Base-by-base conservation (phyloP, 2,113 vertebrate species). In the Pavo muticus region DNA sequence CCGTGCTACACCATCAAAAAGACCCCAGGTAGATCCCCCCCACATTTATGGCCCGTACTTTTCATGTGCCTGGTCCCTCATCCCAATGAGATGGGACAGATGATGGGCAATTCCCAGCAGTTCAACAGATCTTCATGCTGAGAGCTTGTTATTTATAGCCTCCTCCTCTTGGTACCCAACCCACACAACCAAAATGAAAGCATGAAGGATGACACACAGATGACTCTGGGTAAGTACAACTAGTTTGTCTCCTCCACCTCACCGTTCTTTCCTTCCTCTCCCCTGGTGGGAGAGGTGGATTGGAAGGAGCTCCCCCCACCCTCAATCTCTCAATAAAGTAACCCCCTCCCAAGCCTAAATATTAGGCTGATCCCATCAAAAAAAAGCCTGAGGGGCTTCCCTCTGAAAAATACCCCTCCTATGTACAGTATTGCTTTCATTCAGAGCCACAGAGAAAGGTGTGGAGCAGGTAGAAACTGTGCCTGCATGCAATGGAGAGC, bases 371-470 rank as follows among this genome's bases (percentile, higher is more conserved):
- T 54, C 47, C 75, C 75, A 83, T 83, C 91, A 93, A 95, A 35
- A 87, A 71, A 21, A 89, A 93, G 56, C 63, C 88, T 2, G 0
- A 84, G 44, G 64, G 64, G 57, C 92, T 69, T 76, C 56, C 63
- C 69, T 91, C 70, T 45, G 76, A 84, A 78, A 86, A 81, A 61
- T 84, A 87, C 84, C 61, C 61, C 76, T 93, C 42, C 68, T 95
- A 96, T 96, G 94, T 95, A 95, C 88, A 95, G 50, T 96, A 96
- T 92, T 97, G 96, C 88, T 83, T 97, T 96, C 32, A 2, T 24
- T 87, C 0, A 1, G 20, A 85, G 86, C 48, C 70, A 94, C 70
- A 88, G 71, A 95, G 37, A 56, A 50, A 84, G 37, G 29, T 45
- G 40, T 82, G 47, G 23, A 83, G 44, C 37, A 39, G 47, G n/a